phyloP scores from a whole-genome alignment of 1,140 invertebrate species.

The Patella vulgata region DNA sequence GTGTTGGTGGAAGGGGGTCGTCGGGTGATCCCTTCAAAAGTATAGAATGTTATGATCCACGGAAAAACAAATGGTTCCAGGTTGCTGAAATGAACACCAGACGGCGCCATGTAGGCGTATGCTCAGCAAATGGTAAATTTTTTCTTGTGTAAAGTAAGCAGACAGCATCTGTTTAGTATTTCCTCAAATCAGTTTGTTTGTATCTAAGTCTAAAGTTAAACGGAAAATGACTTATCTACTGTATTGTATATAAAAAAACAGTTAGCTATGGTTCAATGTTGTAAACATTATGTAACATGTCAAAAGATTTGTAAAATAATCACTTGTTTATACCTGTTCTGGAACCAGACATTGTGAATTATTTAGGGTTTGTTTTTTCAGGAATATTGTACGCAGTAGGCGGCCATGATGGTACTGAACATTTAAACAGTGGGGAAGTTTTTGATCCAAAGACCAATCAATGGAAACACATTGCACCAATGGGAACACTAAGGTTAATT shows the following conservation, averaged over 20 bases:
- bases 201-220: too few species aligned
- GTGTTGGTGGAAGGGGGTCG: constrained; percentile 65
- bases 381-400: constrained; percentile 65
- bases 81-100: constrained; percentile 63
- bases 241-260: too few species aligned
- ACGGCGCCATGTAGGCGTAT: constrained; percentile 65
- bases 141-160: too few species aligned
- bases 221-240: too few species aligned
- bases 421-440: constrained; percentile 63
- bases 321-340: too few species aligned
- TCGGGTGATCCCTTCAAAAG: constrained; percentile 64
- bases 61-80: constrained; percentile 61
- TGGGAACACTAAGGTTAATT: constrained; percentile 61
- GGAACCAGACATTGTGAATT: too few species aligned
- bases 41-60: constrained; percentile 64
- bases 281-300: too few species aligned
- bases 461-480: constrained; percentile 60
- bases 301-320: too few species aligned
- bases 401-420: constrained; percentile 64
- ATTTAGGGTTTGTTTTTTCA: constrained; percentile 33
- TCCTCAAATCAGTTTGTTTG: too few species aligned
- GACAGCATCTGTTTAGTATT: too few species aligned
- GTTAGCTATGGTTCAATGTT: too few species aligned
- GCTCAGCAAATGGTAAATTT: constrained; percentile 56
- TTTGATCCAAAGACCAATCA: constrained; percentile 63